A percentile compares a stretch with the other conserved stretches of the same genome.
These are phyloP conservation scores for Fundulus diaphanus DNA, from an alignment of 2,797 vertebrate genomes.

Conservation along the genomic window DNA sequence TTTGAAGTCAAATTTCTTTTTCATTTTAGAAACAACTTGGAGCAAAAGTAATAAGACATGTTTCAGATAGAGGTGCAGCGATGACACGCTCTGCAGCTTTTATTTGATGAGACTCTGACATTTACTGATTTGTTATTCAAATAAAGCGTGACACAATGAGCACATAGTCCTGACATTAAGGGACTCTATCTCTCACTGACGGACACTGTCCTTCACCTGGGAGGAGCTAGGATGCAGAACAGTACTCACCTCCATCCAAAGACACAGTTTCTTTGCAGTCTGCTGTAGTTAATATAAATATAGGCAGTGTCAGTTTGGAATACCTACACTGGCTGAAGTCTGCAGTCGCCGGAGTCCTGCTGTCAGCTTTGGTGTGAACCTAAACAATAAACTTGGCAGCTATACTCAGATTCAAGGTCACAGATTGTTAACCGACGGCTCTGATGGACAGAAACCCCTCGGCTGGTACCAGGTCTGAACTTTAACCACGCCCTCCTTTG, in stretches of 20 bases:
- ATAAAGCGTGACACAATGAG: constrained; percentile 57
- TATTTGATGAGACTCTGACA: constrained; percentile 48
- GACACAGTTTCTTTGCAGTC: constrained; percentile 7
- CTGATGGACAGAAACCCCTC: background rate
- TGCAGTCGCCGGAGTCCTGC: background rate
- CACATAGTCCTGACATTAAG: constrained; percentile 44
- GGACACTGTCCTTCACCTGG: constrained; percentile 3
- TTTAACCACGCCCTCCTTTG: background rate
- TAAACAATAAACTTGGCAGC: background rate
- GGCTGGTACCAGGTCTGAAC: background rate
- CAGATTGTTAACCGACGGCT: background rate
- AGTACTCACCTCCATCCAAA: constrained; percentile 4
- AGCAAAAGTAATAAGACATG: constrained; percentile 20
- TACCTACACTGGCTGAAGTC: constrained; percentile 1
- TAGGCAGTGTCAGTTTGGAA: background rate
- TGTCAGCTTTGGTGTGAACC: constrained; percentile 5
- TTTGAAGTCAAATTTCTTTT: constrained; percentile 25
- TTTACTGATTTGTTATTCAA: constrained; percentile 66
- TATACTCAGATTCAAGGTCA: constrained; percentile 3
- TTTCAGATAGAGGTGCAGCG: constrained; percentile 16
- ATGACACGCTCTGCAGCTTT: constrained; percentile 26
- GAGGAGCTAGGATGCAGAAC: background rate
- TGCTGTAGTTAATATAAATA: background rate
- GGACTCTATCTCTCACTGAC: constrained; percentile 18
- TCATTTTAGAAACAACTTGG: constrained; percentile 13